Percentiles rank a stretch among this genome's conserved stretches.
phyloP scores from a whole-genome alignment of 1,140 invertebrate genomes.

The Zaprionus davidi region DNA sequence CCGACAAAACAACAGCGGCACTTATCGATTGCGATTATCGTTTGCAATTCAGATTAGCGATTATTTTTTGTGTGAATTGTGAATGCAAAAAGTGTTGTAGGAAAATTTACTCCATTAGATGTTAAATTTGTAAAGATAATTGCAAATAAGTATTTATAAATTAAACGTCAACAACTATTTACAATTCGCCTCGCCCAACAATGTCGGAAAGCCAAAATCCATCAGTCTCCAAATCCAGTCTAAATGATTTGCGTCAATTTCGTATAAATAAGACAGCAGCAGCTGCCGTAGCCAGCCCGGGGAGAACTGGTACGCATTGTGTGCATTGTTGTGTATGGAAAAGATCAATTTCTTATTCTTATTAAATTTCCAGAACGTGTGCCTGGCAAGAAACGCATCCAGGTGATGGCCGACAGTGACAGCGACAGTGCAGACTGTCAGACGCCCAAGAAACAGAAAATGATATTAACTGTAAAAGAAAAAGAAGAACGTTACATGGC shows the following conservation, averaged over 20 bases:
- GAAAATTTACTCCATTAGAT: conserved; percentile 25
- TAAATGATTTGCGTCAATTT: conserved; percentile 80
- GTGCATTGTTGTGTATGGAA: conserved; percentile 13
- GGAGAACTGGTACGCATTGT: conserved; percentile 69
- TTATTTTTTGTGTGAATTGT: conserved; percentile 34
- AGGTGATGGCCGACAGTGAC: conserved; percentile 79
- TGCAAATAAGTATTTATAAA: conserved; percentile 50
- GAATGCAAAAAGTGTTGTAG: conserved; percentile 38
- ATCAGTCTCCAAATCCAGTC: conserved; percentile 65
- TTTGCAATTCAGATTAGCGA: conserved; percentile 15
- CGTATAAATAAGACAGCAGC: conserved; percentile 73
- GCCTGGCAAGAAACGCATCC: conserved; percentile 80
- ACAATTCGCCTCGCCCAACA: conserved; percentile 33
- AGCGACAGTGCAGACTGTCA: conserved; percentile 69
- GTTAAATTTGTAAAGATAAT: conserved; percentile 35
- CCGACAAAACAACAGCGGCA: conserved; percentile 5
- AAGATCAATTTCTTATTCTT: not conserved
- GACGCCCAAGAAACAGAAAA: conserved; percentile 69
- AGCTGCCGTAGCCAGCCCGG: conserved; percentile 31
- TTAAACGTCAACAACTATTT: conserved; percentile 47
- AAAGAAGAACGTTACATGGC: conserved; percentile 81
- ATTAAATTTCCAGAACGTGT: conserved; percentile 66
- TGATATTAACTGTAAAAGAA: conserved; percentile 71
- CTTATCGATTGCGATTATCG: conserved; percentile 3
- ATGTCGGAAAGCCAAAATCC: conserved; percentile 70